Percentiles rank a stretch among this genome's conserved stretches.
Evolutionary conservation across 2,113 vertebrate genomes (phyloP).

Genomic region (Zingel zingel): DNA sequence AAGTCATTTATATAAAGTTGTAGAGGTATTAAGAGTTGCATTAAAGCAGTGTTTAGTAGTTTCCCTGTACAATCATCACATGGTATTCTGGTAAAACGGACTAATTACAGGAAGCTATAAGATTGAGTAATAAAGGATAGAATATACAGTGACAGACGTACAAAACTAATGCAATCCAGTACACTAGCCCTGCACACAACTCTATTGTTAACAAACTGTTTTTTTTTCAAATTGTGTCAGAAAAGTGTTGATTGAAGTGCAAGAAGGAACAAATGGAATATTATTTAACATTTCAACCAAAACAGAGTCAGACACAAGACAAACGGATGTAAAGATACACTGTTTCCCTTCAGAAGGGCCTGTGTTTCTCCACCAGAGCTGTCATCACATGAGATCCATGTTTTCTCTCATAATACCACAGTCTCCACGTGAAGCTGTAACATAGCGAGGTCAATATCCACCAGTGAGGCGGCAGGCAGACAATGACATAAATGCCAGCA

Average conservation of each 20-base stretch:
- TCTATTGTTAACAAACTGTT: not conserved
- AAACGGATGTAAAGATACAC: not conserved
- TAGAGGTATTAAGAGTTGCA: not conserved
- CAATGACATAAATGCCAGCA: constrained; percentile 21
- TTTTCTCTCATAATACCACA: constrained; percentile 49
- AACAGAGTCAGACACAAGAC: not conserved
- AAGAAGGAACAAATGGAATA: not conserved
- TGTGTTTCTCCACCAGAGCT: constrained; percentile 34
- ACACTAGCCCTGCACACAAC: not conserved
- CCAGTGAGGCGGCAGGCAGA: not conserved
- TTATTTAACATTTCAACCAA: not conserved
- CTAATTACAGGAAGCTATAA: not conserved
- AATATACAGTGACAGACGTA: not conserved
- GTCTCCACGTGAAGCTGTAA: constrained; percentile 49
- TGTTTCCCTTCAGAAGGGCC: constrained; percentile 16
- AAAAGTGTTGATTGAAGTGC: not conserved
- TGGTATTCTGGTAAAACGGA: not conserved
- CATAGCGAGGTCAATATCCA: constrained; percentile 62
- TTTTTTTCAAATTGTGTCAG: constrained; percentile 1
- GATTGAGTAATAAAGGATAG: not conserved
- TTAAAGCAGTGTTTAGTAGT: not conserved
- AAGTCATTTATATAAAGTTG: not conserved
- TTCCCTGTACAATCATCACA: not conserved
- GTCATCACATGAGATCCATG: constrained; percentile 61
- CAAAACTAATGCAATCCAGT: not conserved